These are phyloP conservation scores for Synchiropus splendidus DNA, from an alignment of 2,113 vertebrate species.

Conservation along the genomic window DNA sequence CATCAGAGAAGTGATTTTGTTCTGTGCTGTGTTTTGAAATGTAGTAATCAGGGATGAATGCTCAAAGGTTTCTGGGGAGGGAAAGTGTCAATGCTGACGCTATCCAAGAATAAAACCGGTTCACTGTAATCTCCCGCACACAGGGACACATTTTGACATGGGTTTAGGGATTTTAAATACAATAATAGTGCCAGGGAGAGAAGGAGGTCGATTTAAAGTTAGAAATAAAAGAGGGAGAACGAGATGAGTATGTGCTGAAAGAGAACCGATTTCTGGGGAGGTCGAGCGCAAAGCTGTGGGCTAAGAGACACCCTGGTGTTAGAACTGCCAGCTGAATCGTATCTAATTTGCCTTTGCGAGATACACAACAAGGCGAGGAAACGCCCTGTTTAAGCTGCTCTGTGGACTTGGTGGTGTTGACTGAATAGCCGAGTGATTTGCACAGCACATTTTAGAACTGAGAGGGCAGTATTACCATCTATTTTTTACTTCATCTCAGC, in stretches of 20 bases:
- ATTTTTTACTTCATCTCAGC: too few species aligned
- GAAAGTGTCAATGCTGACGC: conserved; percentile 37
- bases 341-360: too few species aligned
- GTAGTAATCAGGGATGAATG: conserved; percentile 41
- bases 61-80: conserved; percentile 45
- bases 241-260: conserved; percentile 4
- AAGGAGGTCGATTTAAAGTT: not conserved
- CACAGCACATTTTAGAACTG: too few species aligned
- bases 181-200: conserved; percentile 30
- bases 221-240: conserved; percentile 1
- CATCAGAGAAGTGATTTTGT: conserved; percentile 28
- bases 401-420: too few species aligned
- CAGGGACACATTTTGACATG: conserved; percentile 53
- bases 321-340: conserved; percentile 26
- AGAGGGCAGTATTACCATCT: too few species aligned
- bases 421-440: too few species aligned
- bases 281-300: conserved; percentile 45
- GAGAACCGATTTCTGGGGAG: conserved; percentile 29
- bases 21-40: conserved; percentile 36
- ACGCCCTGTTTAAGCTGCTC: too few species aligned
- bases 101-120: conserved; percentile 51
- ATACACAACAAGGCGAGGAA: too few species aligned
- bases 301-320: conserved; percentile 35
- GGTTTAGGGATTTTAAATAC: conserved; percentile 60
- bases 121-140: conserved; percentile 51